Conservation (phyloP, 35 echinoderm and acorn worm genomes). For the Strongylocentrotus purpuratus region DNA sequence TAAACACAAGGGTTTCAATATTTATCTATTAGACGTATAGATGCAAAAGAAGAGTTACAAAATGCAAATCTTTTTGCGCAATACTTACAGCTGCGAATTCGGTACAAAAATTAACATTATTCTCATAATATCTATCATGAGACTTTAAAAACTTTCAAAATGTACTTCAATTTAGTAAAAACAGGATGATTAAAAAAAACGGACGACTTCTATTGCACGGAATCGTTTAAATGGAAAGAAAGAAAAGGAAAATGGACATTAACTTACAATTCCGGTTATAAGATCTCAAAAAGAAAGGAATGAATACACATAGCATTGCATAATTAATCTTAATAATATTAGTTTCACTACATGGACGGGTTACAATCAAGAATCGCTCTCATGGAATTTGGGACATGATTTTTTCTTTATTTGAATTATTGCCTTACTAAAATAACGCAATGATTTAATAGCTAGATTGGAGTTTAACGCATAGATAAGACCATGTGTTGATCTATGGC, state of each 20-base stretch:
- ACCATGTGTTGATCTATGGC: neutral
- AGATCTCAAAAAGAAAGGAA: neutral
- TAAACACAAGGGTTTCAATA: neutral
- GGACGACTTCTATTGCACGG: conserved; percentile 30
- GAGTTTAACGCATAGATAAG: neutral
- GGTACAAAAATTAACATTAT: neutral
- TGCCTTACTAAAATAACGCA: neutral
- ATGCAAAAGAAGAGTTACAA: neutral
- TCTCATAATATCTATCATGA: neutral
- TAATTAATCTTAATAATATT: neutral
- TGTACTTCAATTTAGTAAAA: conserved; percentile 4
- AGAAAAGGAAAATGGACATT: neutral
- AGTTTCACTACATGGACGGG: neutral
- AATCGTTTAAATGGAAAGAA: conserved; percentile 32
- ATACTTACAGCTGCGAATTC: neutral
- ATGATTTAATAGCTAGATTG: neutral
- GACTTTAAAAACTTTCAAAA: neutral
- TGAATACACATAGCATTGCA: neutral
- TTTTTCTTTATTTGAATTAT: neutral
- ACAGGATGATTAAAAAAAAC: neutral
- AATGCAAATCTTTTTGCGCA: neutral
- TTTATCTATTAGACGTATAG: neutral
- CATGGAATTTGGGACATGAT: neutral
- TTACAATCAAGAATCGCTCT: neutral
- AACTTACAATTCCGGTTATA: neutral